phyloP scores from a whole-genome alignment of 2,797 vertebrate genomes.

The Thalassophryne amazonica region DNA sequence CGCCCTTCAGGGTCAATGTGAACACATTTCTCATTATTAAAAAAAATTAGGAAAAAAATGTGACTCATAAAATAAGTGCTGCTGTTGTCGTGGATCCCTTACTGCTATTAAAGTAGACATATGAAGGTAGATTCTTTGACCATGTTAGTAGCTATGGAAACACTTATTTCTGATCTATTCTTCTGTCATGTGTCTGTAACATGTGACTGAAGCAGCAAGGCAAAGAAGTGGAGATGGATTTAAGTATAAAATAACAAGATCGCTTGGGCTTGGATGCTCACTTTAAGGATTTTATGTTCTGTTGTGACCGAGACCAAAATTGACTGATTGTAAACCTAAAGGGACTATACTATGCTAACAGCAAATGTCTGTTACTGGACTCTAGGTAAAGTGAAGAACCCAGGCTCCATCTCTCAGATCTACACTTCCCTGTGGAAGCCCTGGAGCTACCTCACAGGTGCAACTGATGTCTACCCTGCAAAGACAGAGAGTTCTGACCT shows the following conservation, averaged over 20 bases:
- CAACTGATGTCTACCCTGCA: constrained; percentile 37
- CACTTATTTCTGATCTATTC: constrained; percentile 27
- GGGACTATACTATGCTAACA: not conserved
- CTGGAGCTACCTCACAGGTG: constrained; percentile 71
- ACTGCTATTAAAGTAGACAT: constrained; percentile 23
- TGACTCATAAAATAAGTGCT: constrained; percentile 1
- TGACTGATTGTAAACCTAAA: too few species aligned
- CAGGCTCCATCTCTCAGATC: constrained; percentile 62
- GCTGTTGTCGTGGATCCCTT: constrained; percentile 5
- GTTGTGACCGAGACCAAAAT: too few species aligned
- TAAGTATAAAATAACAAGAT: not conserved
- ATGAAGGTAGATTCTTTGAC: constrained; percentile 44
- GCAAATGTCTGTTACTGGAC: constrained; percentile 17
- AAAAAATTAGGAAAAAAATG: too few species aligned
- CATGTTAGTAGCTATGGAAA: constrained; percentile 60
- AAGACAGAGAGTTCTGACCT: constrained; percentile 26
- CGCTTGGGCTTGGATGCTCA: constrained; percentile 11
- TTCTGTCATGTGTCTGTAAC: constrained; percentile 25
- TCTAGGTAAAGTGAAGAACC: constrained; percentile 58
- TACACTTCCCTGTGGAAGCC: constrained; percentile 75
- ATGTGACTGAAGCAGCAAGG: constrained; percentile 29
- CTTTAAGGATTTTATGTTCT: not conserved
- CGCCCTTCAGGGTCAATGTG: too few species aligned
- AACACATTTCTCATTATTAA: too few species aligned
- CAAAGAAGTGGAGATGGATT: not conserved